Conservation (phyloP, 2,797 vertebrate species). For the Sebastes wilsoni region DNA sequence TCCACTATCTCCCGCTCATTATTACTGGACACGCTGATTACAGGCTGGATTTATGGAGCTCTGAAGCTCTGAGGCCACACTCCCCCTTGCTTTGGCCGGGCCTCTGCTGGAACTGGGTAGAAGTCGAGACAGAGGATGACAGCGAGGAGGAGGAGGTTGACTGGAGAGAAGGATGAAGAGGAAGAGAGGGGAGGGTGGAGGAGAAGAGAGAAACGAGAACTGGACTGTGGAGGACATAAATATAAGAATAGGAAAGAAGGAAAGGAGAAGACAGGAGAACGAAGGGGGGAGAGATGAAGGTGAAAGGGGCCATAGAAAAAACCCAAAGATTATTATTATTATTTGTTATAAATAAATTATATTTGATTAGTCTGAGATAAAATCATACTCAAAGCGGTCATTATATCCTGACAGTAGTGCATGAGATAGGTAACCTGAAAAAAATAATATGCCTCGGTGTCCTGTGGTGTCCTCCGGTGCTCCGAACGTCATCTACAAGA, state of each 20-base stretch:
- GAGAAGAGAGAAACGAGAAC: neutral
- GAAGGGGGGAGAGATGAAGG: neutral
- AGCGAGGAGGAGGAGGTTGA: neutral
- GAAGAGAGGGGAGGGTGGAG: neutral
- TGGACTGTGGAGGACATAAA: neutral
- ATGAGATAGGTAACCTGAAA: no score
- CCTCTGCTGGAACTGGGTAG: conserved; percentile 35
- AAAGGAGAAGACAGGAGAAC: neutral
- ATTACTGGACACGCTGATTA: conserved; percentile 61
- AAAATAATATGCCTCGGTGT: no score
- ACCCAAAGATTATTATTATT: neutral
- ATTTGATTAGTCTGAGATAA: neutral
- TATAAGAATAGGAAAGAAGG: neutral
- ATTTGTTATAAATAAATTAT: neutral
- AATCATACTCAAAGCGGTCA: neutral
- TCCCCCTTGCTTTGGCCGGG: conserved; percentile 51
- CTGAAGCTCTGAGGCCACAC: conserved; percentile 49
- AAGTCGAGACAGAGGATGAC: conserved; percentile 23
- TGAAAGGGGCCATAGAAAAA: neutral
- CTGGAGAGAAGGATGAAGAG: conserved; percentile 8
- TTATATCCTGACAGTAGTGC: no score
- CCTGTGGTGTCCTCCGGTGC: no score
- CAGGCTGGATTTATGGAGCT: conserved; percentile 75
- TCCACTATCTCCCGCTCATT: conserved; percentile 76
- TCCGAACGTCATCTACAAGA: no score